Evolutionary conservation across 2,113 vertebrate species (phyloP).

Genomic region (Glaucidium brasilianum): DNA sequence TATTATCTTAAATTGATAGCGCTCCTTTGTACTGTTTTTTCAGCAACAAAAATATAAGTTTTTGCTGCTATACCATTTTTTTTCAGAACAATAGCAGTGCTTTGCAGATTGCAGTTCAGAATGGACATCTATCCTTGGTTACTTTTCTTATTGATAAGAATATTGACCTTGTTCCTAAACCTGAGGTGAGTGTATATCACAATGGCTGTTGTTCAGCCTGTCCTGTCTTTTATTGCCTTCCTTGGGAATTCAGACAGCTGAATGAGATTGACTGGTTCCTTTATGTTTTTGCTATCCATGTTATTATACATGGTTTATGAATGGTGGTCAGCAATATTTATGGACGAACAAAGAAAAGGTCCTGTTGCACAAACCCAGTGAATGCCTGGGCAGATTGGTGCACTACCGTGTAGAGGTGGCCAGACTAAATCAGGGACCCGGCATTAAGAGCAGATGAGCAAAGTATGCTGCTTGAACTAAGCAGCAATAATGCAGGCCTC

Average conservation of each 20-base stretch:
- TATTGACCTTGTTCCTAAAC: conserved; percentile 66
- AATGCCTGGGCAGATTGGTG: neutral
- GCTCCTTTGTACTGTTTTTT: neutral
- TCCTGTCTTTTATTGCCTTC: neutral
- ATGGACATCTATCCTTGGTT: conserved; percentile 77
- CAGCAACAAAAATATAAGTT: neutral
- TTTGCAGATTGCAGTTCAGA: conserved; percentile 78
- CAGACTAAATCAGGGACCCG: neutral
- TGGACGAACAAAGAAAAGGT: neutral
- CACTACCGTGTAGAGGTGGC: too few species aligned
- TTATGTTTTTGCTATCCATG: neutral
- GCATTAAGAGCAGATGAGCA: neutral
- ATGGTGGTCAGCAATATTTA: neutral
- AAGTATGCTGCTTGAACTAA: neutral
- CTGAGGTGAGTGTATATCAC: conserved; percentile 70
- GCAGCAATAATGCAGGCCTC: neutral
- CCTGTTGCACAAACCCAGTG: neutral
- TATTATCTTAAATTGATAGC: neutral
- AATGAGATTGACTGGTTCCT: neutral
- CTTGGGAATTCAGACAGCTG: neutral
- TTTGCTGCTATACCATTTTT: neutral
- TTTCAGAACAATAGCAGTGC: conserved; percentile 73
- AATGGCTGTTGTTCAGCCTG: neutral
- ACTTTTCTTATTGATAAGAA: conserved; percentile 78
- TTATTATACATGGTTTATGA: neutral